Evolutionary conservation across 1,140 invertebrate genomes (phyloP), one percentile per base, ranked within the genome.

Genomic region (Drosophila prosaltans): DNA sequence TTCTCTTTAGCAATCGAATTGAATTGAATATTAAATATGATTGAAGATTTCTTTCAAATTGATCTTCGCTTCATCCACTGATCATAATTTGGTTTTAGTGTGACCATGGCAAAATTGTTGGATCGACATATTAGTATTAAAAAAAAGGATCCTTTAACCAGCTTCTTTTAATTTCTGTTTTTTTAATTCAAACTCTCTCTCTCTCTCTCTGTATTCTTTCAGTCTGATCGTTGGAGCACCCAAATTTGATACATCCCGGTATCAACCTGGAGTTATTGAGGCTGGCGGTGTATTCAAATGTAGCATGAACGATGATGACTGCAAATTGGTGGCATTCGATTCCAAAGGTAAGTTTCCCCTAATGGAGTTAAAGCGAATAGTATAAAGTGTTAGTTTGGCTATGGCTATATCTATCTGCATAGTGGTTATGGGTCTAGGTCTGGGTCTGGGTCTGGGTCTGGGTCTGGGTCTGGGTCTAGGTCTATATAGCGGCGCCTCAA

Each of bases 191-290:
- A 16, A 16, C 16, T 16, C 16, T 16, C 16, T 16, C 16, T 16
- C 16, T 16, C 16, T 16, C 16, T 16, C 16, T 16, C 51, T 65
- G 55, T 16, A 66, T 3, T 30, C 8, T 75, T 88, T 62, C 78
- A 97, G 97, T 94, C 93, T 97, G 61, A 92, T 97, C 40, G 95
- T 97, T 9, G 97, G 97, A 30, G 97, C 97, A 4, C 97, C 97
- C 11, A 93, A 94, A 88, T 95, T 95, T 1, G 93, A 96, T 81
- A 96, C 96, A 9, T 74, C 91, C 5, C 94, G 95, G 67, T 86
- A 75, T 64, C 92, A 92, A 69, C 92, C 92, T 7, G 93, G 93
- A 30, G 94, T 97, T 21, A 10, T 54, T 45, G 92, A 93, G 57
- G 96, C 95, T 21, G 97, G 97, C n/a, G 95, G 95, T 11, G 97